Evolutionary conservation across 2,797 vertebrate genomes (phyloP), one percentile per base, ranked within the genome.

Genomic region (Vipera ursinii): DNA sequence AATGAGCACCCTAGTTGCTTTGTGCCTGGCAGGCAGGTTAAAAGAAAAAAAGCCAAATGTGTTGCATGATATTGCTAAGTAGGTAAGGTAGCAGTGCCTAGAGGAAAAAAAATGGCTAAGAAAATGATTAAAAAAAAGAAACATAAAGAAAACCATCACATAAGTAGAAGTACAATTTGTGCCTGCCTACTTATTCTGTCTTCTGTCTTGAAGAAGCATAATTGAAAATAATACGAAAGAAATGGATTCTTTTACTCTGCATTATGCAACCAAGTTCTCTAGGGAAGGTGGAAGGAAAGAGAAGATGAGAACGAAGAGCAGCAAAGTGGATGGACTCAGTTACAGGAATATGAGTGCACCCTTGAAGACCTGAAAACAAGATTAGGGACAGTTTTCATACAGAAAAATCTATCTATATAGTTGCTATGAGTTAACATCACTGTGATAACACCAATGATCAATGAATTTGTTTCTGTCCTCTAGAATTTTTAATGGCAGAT

Each of bases 391-490:
- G 32, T 78, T 78, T 44, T 78, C 69, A 78, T 22, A 22, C 32
- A 78, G 32, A 78, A 78, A 53, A 44, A 78, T 38, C 32, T 78
- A 44, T 22, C 17, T 44, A 17, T 73, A 8, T 73, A 44, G 73
- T 78, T 78, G 1, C 8, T 78, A 20, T 73, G 73, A 78, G 38
- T 22, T 78, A 44, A 17, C 17, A 38, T 6, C 15, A 38, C 17
- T 73, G 32, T 73, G 32, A 38, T 73, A 7, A 38, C 32, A 22
- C 73, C n/a, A 69, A 78, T 22, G 38, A 78, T 44, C 38, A 8
- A 78, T 38, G 32, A 7, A 15, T 48, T 89, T 91, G 61, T 87
- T 92, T 92, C 44, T n/a, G 73, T 93, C 90, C 93, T 63, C 90
- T 0, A 93, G 78, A 1, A 3, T 44, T 92, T 89, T 69, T 93